Evolutionary conservation across 2,888 invertebrate species (phyloP), one percentile per base, ranked within the genome.

Genomic region (Lycophotia porphyrea): DNA sequence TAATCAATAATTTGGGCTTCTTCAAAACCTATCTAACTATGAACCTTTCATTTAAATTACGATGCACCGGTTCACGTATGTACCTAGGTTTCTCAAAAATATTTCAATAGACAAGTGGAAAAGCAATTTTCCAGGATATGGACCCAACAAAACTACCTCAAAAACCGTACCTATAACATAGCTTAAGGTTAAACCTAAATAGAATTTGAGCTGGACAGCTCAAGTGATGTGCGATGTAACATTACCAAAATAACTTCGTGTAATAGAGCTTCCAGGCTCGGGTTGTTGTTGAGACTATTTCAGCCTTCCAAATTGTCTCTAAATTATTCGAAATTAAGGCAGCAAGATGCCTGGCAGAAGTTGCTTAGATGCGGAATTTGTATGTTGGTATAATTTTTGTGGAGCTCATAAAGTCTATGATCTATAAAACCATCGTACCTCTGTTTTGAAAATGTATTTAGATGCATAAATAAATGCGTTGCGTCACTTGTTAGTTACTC

Each of bases 191-290:
- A 58, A 75, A 66, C 68, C 74, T 70, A 75, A 77, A 75, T 69
- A 77, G 58, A 80, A 84, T 80, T 80, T 58, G 52, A 73, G 63
- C 65, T 71, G 72, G 71, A 63, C 73, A 69, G 66, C 74, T 61
- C 71, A 72, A 67, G 78, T 49, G 70, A 55, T 69, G 81, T 80
- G 63, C 73, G 73, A 58, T 69, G 63, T 81, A 69, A 74, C 66
- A 72, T 82, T 82, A 78, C 68, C 69, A 49, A 76, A 84, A 84
- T 84, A 81, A 76, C 75, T 74, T 78, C 34, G 70, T 68, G 55
- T 81, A 84, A 84, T 81, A 69, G 68, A 79, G 72, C 71, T 64
- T 67, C 73, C 67, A 71, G 75, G 34, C 75, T 65, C 36, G 65
- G 27, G 49, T 58, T 73, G 58, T 63, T 71, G 73, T 75, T 71